Conservation (phyloP, 1,140 invertebrate species). For the Lasaia peninsularis region DNA sequence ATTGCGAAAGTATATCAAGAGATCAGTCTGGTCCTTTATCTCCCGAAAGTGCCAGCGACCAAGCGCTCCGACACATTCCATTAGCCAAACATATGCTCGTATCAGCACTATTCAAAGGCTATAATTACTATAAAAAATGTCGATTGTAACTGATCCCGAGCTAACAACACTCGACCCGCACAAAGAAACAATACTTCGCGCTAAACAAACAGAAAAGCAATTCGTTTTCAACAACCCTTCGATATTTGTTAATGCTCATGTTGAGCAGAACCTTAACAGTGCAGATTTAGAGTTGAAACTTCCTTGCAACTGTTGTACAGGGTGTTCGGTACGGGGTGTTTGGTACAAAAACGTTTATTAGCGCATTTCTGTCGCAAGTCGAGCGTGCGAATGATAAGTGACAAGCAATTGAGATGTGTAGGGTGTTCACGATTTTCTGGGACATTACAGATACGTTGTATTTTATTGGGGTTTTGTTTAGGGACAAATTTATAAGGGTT, state of each 20-base stretch:
- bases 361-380: conserved; percentile 48
- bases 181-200: conserved; percentile 30
- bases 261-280: neutral
- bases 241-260: neutral
- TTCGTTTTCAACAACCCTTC: conserved; percentile 24
- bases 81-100: neutral
- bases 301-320: neutral
- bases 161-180: conserved; percentile 22
- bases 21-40: too few species aligned
- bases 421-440: conserved; percentile 17
- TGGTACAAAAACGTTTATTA: conserved; percentile 60
- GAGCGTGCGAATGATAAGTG: conserved; percentile 53
- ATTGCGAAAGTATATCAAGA: too few species aligned
- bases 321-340: conserved; percentile 25
- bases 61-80: too few species aligned
- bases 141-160: conserved; percentile 29
- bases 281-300: neutral
- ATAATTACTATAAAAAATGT: conserved; percentile 27
- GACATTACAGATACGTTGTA: conserved; percentile 19
- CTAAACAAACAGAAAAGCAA: conserved; percentile 30
- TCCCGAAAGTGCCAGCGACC: too few species aligned
- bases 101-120: conserved; percentile 15
- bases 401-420: conserved; percentile 48
- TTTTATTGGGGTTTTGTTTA: conserved; percentile 10
- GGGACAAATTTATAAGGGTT: neutral